Percentiles rank a stretch among this genome's conserved stretches.
These are phyloP conservation scores for Dasypolia templi DNA, from an alignment of 2,888 invertebrate genomes.

Conservation along the genomic window DNA sequence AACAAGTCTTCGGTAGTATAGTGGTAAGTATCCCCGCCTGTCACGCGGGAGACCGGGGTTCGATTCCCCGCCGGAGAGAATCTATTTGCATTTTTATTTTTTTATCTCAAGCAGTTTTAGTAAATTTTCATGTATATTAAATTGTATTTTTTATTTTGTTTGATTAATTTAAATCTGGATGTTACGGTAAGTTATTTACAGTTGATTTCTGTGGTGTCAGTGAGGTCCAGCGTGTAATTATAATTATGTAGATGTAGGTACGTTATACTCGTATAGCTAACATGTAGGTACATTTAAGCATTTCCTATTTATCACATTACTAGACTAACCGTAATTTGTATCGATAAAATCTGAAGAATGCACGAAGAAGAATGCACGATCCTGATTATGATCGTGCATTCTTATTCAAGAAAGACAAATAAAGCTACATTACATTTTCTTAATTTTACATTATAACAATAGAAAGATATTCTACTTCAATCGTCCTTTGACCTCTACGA, in stretches of 20 bases:
- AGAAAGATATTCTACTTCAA: slow-evolving; percentile 27
- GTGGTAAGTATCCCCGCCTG: slow-evolving; percentile 91
- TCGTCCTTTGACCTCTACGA: slow-evolving; percentile 23
- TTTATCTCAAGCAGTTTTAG: background rate
- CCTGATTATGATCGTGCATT: background rate
- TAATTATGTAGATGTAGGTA: background rate
- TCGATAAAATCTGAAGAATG: background rate
- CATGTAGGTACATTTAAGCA: background rate
- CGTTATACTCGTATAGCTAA: background rate
- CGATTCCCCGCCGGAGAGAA: slow-evolving; percentile 90
- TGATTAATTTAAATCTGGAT: background rate
- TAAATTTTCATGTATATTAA: too few relatives aligned
- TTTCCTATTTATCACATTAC: background rate
- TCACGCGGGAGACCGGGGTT: slow-evolving; percentile 91
- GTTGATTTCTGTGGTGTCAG: background rate
- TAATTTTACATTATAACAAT: slow-evolving; percentile 1
- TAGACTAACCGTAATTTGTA: background rate
- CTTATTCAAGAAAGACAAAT: background rate
- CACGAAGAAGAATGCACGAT: too few relatives aligned
- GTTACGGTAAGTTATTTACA: background rate
- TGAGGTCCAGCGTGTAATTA: background rate
- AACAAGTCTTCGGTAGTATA: slow-evolving; percentile 89
- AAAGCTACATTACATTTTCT: background rate
- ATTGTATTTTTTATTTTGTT: too few relatives aligned
- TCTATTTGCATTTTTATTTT: slow-evolving; percentile 63